phyloP scores from a whole-genome alignment of 2,113 vertebrate genomes.

The Oryzias melastigma region DNA sequence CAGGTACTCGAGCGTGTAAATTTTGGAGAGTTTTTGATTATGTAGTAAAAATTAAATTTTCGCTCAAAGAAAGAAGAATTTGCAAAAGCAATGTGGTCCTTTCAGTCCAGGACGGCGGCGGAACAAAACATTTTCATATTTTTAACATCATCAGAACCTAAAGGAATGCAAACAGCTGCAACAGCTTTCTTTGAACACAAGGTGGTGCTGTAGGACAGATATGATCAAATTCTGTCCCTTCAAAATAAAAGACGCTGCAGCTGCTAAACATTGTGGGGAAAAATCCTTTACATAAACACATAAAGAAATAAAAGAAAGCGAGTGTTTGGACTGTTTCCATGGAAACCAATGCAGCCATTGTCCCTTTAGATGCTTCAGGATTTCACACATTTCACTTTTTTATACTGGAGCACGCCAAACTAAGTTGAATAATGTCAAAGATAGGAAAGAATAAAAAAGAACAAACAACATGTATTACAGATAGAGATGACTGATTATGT shows the following conservation, averaged over 20 bases:
- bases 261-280: not conserved
- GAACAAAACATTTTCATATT: too few relatives aligned
- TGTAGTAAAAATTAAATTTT: too few relatives aligned
- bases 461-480: too few relatives aligned
- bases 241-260: not conserved
- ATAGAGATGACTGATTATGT: too few relatives aligned
- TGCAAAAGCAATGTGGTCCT: too few relatives aligned
- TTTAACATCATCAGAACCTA: too few relatives aligned
- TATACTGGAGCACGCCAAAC: conserved; percentile 1
- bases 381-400: conserved; percentile 7
- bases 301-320: not conserved
- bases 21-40: too few relatives aligned
- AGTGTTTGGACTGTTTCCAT: conserved; percentile 25
- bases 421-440: not conserved
- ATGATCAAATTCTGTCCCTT: not conserved
- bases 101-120: too few relatives aligned
- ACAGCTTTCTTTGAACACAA: not conserved
- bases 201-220: not conserved
- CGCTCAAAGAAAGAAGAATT: too few relatives aligned
- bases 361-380: conserved; percentile 4
- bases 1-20: too few relatives aligned
- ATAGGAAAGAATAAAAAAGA: too few relatives aligned
- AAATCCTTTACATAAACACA: not conserved
- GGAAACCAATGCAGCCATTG: conserved; percentile 16
- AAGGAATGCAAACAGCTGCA: not conserved